Conservation (phyloP, 2,113 vertebrate species). For the Callospermophilus lateralis region DNA sequence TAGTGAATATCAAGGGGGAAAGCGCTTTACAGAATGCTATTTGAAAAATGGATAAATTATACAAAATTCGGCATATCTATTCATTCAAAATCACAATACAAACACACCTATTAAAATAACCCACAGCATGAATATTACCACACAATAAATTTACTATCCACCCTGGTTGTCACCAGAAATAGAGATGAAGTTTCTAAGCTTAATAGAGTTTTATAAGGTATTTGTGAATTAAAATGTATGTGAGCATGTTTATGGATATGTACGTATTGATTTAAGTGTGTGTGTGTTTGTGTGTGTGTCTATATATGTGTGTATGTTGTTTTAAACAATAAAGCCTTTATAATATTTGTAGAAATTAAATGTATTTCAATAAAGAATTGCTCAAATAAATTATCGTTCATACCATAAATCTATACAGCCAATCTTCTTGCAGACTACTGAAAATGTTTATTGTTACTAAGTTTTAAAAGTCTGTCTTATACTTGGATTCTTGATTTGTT, state of each 20-base stretch:
- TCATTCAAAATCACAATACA: not conserved
- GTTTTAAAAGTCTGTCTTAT: not conserved
- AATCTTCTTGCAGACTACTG: not conserved
- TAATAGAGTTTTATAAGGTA: constrained; percentile 11
- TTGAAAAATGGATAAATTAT: not conserved
- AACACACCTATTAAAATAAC: not conserved
- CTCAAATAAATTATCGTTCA: not conserved
- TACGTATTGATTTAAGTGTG: not conserved
- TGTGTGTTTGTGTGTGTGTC: not conserved
- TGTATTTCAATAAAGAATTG: not conserved
- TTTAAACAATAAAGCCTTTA: not conserved
- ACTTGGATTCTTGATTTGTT: not conserved
- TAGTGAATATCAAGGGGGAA: not conserved
- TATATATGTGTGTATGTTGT: not conserved
- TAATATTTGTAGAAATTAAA: constrained; percentile 29
- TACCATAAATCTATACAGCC: not conserved
- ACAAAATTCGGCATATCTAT: not conserved
- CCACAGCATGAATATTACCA: not conserved
- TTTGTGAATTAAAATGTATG: constrained; percentile 24
- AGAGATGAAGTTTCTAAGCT: not conserved
- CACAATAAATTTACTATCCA: not conserved
- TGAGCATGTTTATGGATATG: not conserved
- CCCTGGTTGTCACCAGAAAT: not conserved
- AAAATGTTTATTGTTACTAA: not conserved
- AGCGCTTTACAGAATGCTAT: not conserved